Conservation (phyloP, 2,888 invertebrate genomes). For the Drosophila fulvimacula region DNA sequence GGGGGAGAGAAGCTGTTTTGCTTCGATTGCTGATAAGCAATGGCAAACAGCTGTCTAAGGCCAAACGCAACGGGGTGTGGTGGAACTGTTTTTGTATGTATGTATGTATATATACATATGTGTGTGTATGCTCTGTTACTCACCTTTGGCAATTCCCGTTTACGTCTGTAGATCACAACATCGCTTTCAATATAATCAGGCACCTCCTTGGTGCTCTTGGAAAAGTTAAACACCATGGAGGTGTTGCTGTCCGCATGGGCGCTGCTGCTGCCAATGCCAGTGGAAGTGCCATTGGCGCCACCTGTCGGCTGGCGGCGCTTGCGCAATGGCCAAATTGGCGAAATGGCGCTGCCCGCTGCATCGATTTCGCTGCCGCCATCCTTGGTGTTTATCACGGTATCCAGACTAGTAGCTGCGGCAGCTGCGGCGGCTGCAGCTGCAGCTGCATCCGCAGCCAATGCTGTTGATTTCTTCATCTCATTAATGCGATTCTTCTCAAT, state of each 20-base stretch:
- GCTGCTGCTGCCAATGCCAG: conserved; percentile 44
- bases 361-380: conserved; percentile 72
- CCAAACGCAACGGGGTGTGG: conserved; percentile 2
- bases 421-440: conserved; percentile 43
- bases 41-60: conserved; percentile 35
- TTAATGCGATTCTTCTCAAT: conserved; percentile 90
- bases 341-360: conserved; percentile 40
- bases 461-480: conserved; percentile 86
- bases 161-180: conserved; percentile 89
- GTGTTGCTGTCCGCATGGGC: conserved; percentile 86
- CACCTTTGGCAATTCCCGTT: conserved; percentile 91
- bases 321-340: conserved; percentile 81
- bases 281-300: conserved; percentile 29
- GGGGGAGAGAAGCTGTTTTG: background rate
- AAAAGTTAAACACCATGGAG: conserved; percentile 94
- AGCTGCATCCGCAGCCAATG: conserved; percentile 58
- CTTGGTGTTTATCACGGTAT: conserved; percentile 77
- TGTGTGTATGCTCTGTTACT: conserved; percentile 83
- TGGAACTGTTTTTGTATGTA: background rate
- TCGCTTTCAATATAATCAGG: conserved; percentile 97
- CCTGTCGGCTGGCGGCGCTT: conserved; percentile 70
- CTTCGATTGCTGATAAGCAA: conserved; percentile 42
- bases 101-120: too few species aligned
- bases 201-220: conserved; percentile 90
- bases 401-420: conserved; percentile 71